Conservation (phyloP, 2,797 vertebrate species). For the Lophura swinhoii region DNA sequence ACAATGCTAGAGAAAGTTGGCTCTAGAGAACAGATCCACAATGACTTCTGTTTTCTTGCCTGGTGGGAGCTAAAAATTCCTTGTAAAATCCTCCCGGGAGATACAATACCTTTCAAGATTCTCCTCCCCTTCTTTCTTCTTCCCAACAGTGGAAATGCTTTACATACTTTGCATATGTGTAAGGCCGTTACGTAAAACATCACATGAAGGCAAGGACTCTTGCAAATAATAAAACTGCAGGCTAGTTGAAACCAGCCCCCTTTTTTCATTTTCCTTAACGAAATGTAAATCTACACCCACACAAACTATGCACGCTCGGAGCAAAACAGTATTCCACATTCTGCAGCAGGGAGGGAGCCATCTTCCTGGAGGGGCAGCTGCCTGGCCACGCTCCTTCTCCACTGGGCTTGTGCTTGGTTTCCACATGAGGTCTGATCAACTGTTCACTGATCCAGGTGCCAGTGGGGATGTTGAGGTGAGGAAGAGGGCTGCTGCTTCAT, state of each 20-base stretch:
- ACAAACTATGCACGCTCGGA: slow-evolving; percentile 43
- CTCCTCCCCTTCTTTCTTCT: neutral
- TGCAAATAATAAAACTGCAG: slow-evolving; percentile 69
- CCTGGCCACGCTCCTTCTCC: neutral
- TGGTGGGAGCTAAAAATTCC: neutral
- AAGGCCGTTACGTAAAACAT: slow-evolving; percentile 62
- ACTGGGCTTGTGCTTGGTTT: neutral
- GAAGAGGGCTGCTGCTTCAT: neutral
- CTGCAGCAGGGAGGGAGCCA: neutral
- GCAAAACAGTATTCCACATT: slow-evolving; percentile 55
- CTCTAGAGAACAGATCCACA: neutral
- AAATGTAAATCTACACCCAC: slow-evolving; percentile 75
- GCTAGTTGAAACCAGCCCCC: slow-evolving; percentile 69
- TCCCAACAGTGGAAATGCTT: slow-evolving; percentile 51
- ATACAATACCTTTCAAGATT: slow-evolving; percentile 25
- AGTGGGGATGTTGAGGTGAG: neutral
- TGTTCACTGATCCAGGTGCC: fast-evolving
- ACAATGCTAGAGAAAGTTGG: neutral
- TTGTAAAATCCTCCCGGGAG: neutral
- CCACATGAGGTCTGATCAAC: neutral
- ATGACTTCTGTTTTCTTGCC: neutral
- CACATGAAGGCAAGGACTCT: slow-evolving; percentile 44
- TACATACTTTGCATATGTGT: slow-evolving; percentile 65
- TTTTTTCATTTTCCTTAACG: slow-evolving; percentile 56
- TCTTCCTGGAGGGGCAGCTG: neutral